Percentiles rank a stretch among this genome's conserved stretches.
phyloP scores from a whole-genome alignment of 2,797 vertebrate genomes.

The Urosaurus nigricauda region DNA sequence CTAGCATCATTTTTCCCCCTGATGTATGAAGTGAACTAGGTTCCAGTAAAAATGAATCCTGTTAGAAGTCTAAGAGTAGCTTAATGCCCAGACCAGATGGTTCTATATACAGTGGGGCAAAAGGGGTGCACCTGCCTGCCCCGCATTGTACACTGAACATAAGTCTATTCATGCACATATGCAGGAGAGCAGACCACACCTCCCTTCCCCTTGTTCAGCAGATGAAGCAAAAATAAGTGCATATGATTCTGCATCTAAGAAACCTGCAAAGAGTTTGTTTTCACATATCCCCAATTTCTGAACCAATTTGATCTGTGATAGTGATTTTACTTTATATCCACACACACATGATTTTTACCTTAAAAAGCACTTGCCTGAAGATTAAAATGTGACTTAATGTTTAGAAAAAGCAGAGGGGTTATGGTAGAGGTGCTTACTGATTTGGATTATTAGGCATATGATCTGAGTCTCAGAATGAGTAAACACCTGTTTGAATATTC shows the following conservation, averaged over 20 bases:
- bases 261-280: neutral
- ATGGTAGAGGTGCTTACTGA: neutral
- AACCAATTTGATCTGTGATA: neutral
- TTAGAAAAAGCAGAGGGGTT: neutral
- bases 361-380: neutral
- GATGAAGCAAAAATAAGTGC: neutral
- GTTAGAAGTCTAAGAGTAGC: slow-evolving; percentile 1
- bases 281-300: neutral
- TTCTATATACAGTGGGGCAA: neutral
- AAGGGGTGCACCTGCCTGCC: neutral
- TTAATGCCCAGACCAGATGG: neutral
- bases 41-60: neutral
- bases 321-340: neutral
- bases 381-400: neutral
- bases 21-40: too few species aligned
- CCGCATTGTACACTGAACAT: neutral
- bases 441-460: neutral
- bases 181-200: neutral
- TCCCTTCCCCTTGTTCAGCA: neutral
- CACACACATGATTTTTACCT: neutral
- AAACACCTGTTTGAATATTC: slow-evolving; percentile 3
- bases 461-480: neutral
- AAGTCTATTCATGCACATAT: neutral
- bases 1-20: neutral
- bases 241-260: neutral